Evolutionary conservation across 1,140 invertebrate species (phyloP), one percentile per base, ranked within the genome.

Genomic region (Nilaparvata lugens): DNA sequence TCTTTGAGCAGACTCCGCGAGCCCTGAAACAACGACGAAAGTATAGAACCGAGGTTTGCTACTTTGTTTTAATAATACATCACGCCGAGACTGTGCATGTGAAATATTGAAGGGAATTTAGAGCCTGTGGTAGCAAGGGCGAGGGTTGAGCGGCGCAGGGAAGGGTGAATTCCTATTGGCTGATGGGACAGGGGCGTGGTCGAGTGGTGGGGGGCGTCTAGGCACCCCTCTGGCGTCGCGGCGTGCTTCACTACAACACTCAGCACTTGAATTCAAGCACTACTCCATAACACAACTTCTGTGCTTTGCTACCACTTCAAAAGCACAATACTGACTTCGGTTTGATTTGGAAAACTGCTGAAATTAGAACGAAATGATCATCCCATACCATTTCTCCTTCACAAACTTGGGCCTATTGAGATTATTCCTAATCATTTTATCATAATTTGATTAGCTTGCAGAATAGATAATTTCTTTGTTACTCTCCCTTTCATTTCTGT

Each of bases 41-140:
- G 31, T 35, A 35, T 35, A 35, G 31, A 35, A 35, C 31, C 31
- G 31, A 35, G 31, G 31, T 35, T 48, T 48, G 45, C 21, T 48
- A 48, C 45, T 48, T 48, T 48, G 45, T 48, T 48, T 48, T 48
- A 48, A 48, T 48, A 48, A 48, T 48, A 48, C 45, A 48, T 48
- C 21, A 19, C 16, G 16, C 45, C 11, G 45, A 35, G 31, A 35
- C 31, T 35, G 45, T 48, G 45, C 45, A 23, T 48, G 16, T 48
- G 45, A 48, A 48, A 48, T 48, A 48, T 48, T 48, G 45, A 48
- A 48, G 45, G 45, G 45, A 48, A 35, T 35, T 35, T 35, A 6
- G 31, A 35, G 31, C 31, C 31, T 35, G 45, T 48, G 21, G 45
- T 48, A 14, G 45, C 11, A 40, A 40, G 38, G 38, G 45, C 21